Evolutionary conservation across 2,113 vertebrate genomes (phyloP), one percentile per base, ranked within the genome.

Genomic region (Scomber scombrus): DNA sequence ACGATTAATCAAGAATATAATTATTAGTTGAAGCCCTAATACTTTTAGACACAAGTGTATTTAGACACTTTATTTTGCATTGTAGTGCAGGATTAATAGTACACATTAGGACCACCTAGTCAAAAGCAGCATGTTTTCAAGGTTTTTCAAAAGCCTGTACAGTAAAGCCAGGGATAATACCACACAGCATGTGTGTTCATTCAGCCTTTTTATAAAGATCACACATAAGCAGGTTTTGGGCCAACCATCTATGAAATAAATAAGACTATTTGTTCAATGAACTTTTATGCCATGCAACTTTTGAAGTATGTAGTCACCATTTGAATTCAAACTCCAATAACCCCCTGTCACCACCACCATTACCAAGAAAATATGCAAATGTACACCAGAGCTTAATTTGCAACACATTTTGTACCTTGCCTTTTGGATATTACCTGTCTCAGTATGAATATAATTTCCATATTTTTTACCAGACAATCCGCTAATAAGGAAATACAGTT

Each of bases 401-500:
- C 68, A 58, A 70, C 77, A 54, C 70, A 66, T 68, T 90, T 85
- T 82, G 70, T 81, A 60, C 70, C 75, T 73, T 85, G 61, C 78
- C 40, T 84, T 86, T 87, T 72, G 78, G 66, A 88, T 92, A 83
- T 89, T 89, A 84, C 82, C 77, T 88, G 82, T 75, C 87, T 80
- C 73, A 80, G 68, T 58, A 70, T 88, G 85, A 88, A 92, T 91
- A 85, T 78, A 1, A 91, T 91, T 90, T 90, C 79, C 87, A 89
- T 89, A 88, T 87, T 88, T 92, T 92, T 85, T 60, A 64, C 82
- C 76, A 75, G 52, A 82, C 74, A 74, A 80, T 45, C 16, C 0
- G 3, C 67, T 81, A 85, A 90, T 91, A 83, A 83, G 81, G 68
- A 82, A 85, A 87, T 73, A 71, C 75, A 85, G 77, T 82, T 67